These are phyloP conservation scores for Rhingia campestris DNA, from an alignment of 2,888 invertebrate genomes.

Conservation along the genomic window DNA sequence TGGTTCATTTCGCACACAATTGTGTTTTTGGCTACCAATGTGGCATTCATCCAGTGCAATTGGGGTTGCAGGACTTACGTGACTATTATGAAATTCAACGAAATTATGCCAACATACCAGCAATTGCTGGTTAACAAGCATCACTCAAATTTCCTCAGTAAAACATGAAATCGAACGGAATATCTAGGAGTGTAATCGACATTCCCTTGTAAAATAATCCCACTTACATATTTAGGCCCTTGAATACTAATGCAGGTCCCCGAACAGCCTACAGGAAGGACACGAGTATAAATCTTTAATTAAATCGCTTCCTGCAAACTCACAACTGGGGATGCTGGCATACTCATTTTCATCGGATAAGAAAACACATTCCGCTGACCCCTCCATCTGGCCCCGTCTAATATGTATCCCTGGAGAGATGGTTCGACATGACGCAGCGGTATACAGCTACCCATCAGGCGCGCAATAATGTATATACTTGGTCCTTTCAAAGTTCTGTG, in stretches of 20 bases:
- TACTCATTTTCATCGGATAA: neutral
- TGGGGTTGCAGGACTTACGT: neutral
- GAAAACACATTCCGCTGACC: conserved; percentile 4
- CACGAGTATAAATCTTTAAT: conserved; percentile 33
- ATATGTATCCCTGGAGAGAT: conserved; percentile 22
- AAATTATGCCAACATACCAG: conserved; percentile 5
- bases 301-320: conserved; percentile 23
- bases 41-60: conserved; percentile 7
- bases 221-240: neutral
- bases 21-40: conserved; percentile 23
- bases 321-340: neutral
- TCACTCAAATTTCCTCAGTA: neutral
- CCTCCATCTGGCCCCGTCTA: conserved; percentile 22
- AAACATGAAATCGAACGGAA: neutral
- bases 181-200: neutral
- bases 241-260: conserved; percentile 13
- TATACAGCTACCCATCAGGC: conserved; percentile 7
- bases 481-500: conserved; percentile 23
- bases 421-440: conserved; percentile 19
- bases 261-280: conserved; percentile 1
- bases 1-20: conserved; percentile 9
- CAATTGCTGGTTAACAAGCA: neutral
- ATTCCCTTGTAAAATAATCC: neutral
- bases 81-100: conserved; percentile 9
- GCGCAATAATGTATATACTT: conserved; percentile 24